Evolutionary conservation across 2,797 vertebrate genomes (phyloP).

Genomic region (Sebastes oblongus): DNA sequence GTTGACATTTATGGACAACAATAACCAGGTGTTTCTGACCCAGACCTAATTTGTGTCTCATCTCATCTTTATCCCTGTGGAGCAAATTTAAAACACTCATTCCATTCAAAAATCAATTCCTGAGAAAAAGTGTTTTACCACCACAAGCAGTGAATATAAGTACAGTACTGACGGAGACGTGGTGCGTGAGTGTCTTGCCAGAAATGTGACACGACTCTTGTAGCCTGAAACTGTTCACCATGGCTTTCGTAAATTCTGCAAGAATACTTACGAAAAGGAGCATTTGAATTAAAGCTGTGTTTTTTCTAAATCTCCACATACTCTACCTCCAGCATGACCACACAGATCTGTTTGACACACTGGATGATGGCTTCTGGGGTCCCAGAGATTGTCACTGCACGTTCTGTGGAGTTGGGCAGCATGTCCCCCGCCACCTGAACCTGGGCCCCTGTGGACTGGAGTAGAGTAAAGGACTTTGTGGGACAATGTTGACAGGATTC

Average conservation of each 20-base stretch:
- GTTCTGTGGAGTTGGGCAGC: constrained; percentile 98
- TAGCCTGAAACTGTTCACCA: neutral
- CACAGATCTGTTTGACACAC: constrained; percentile 98
- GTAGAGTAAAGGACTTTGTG: constrained; percentile 34
- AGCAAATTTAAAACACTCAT: neutral
- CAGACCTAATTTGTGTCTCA: neutral
- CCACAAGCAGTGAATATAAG: neutral
- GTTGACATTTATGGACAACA: constrained; percentile 8
- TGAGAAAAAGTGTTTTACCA: neutral
- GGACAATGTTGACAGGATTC: constrained; percentile 5
- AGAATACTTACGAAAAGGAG: neutral
- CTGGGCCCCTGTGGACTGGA: constrained; percentile 96
- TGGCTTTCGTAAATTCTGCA: neutral
- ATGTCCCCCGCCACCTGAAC: constrained; percentile 97
- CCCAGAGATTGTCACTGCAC: constrained; percentile 97
- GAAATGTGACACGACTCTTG: neutral
- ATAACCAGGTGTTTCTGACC: neutral
- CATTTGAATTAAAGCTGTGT: neutral
- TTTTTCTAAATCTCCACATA: neutral
- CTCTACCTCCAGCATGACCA: constrained; percentile 95
- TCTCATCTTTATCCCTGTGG: neutral
- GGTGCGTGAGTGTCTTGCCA: neutral
- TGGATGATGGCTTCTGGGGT: constrained; percentile 98
- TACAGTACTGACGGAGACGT: neutral
- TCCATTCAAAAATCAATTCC: neutral